Percentiles rank a stretch among this genome's conserved stretches.
phyloP scores from a whole-genome alignment of 2,113 vertebrate genomes.

The mouse (Mus musculus) region DNA sequence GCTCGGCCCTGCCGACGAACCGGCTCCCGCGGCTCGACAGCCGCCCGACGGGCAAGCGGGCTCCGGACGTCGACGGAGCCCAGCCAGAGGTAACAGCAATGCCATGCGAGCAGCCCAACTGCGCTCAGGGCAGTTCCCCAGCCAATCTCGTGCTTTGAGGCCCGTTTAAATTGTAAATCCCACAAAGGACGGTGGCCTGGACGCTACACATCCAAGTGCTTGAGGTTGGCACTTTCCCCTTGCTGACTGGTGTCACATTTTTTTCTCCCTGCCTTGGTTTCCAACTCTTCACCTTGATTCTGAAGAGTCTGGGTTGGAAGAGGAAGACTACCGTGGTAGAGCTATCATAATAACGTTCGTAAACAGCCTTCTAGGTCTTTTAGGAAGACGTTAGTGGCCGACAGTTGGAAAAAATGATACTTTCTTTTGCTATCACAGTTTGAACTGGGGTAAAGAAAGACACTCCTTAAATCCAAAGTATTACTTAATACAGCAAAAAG shows the following conservation, averaged over 20 bases:
- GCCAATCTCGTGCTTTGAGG: constrained; percentile 79
- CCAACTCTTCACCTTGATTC: constrained; percentile 24
- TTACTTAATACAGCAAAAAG: not conserved
- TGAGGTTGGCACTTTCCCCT: not conserved
- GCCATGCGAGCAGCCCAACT: constrained; percentile 60
- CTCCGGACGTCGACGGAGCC: constrained; percentile 76
- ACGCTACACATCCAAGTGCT: constrained; percentile 49
- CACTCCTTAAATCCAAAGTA: not conserved
- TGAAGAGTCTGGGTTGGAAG: not conserved
- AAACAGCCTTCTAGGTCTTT: constrained; percentile 38
- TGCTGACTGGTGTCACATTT: constrained; percentile 7
- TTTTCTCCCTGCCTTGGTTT: constrained; percentile 14
- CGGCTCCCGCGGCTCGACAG: constrained; percentile 72
- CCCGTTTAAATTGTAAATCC: constrained; percentile 72
- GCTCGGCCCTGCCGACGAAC: constrained; percentile 74
- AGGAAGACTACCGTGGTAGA: not conserved
- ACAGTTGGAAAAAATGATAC: not conserved
- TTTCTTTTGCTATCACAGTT: not conserved
- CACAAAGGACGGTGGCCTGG: constrained; percentile 61
- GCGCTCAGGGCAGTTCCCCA: constrained; percentile 70
- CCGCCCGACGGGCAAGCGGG: constrained; percentile 72
- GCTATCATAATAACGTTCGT: not conserved
- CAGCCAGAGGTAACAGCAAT: constrained; percentile 53
- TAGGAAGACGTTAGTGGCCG: not conserved
- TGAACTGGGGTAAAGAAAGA: constrained; percentile 19